Evolutionary conservation across 2,888 invertebrate genomes (phyloP).

Genomic region (Empis stercorea): DNA sequence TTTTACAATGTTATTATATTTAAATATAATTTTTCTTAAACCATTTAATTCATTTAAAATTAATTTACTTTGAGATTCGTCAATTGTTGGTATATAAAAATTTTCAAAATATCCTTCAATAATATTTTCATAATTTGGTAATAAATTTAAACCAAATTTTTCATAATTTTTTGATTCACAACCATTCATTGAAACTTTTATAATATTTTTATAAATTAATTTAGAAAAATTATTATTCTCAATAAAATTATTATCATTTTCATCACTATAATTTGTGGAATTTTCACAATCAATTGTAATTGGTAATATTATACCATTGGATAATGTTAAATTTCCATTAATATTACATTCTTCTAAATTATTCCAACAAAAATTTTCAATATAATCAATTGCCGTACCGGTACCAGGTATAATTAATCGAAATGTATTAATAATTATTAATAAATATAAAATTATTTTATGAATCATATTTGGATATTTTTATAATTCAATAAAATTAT

Average conservation of each 20-base stretch:
- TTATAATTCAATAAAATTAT: too few species aligned
- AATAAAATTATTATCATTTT: too few species aligned
- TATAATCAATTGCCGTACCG: neutral
- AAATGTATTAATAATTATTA: too few species aligned
- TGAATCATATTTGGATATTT: too few species aligned
- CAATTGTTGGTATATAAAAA: neutral
- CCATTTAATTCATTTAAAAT: neutral
- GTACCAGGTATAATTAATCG: too few species aligned
- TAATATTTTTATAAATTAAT: neutral
- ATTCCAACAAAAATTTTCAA: neutral
- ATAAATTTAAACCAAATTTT: conserved; percentile 2
- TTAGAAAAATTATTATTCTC: too few species aligned
- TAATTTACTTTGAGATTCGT: neutral
- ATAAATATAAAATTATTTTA: too few species aligned
- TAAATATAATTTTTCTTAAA: neutral
- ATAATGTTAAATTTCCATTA: conserved; percentile 3
- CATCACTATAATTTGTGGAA: too few species aligned
- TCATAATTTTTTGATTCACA: conserved; percentile 2
- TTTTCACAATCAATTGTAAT: conserved; percentile 1
- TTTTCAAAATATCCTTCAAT: conserved; percentile 2
- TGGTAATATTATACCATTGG: conserved; percentile 1
- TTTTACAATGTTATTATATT: conserved; percentile 1
- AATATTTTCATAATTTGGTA: conserved; percentile 2
- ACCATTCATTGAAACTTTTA: conserved; percentile 1
- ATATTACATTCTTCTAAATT: neutral